Conservation (phyloP, 2,888 invertebrate species). For the Stenodera caucasica region DNA sequence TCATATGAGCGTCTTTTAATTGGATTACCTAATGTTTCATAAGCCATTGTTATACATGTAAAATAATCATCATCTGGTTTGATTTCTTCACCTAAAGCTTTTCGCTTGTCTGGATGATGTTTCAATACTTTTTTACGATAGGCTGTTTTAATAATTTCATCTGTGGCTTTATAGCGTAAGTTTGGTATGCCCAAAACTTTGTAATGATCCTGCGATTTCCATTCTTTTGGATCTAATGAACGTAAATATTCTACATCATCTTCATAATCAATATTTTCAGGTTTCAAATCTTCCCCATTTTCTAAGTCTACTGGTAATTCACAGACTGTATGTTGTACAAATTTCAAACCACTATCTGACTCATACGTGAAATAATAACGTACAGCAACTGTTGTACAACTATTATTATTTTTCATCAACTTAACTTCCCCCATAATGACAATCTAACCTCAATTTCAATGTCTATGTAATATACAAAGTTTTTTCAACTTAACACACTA, state of each 20-base stretch:
- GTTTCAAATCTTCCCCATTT: conserved; percentile 47
- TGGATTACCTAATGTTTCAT: conserved; percentile 84
- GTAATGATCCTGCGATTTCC: conserved; percentile 99
- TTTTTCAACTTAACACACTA: background rate
- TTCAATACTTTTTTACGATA: conserved; percentile 88
- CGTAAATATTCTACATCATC: conserved; percentile 82
- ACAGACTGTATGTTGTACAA: conserved; percentile 48
- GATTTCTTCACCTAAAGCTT: conserved; percentile 85
- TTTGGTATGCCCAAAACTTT: conserved; percentile 89
- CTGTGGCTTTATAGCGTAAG: conserved; percentile 80
- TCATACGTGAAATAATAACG: conserved; percentile 51
- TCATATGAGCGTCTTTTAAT: conserved; percentile 88
- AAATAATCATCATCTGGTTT: conserved; percentile 95
- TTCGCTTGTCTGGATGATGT: conserved; percentile 98
- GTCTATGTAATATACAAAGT: no score
- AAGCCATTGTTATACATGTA: conserved; percentile 97
- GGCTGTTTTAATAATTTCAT: conserved; percentile 91
- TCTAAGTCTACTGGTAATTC: conserved; percentile 37
- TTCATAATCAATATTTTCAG: conserved; percentile 59
- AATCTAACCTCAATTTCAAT: conserved; percentile 32
- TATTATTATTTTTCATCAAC: conserved; percentile 35
- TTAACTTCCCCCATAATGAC: conserved; percentile 50
- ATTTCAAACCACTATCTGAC: conserved; percentile 45
- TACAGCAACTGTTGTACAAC: conserved; percentile 48
- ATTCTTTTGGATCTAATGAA: conserved; percentile 91